Conservation (phyloP, 2,888 invertebrate species). For the Orthosia gracilis region DNA sequence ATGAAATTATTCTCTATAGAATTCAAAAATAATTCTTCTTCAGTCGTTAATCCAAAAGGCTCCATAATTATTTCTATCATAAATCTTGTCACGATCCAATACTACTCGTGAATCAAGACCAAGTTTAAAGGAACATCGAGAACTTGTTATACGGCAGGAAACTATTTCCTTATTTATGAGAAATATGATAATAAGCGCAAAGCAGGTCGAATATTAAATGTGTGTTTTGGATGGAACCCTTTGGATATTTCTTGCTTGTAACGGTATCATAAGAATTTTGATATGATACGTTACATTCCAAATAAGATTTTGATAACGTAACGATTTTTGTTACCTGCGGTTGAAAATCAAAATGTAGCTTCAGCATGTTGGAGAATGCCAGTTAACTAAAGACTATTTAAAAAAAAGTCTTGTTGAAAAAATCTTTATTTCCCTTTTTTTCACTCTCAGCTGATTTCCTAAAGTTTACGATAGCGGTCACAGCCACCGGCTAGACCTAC, state of each 20-base stretch:
- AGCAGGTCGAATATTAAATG: conserved; percentile 48
- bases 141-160: conserved; percentile 22
- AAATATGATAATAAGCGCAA: conserved; percentile 49
- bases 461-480: too few species aligned
- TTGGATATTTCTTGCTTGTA: conserved; percentile 1
- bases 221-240: conserved; percentile 35
- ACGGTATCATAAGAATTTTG: conserved; percentile 15
- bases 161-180: conserved; percentile 59
- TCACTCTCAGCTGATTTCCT: too few species aligned
- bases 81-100: conserved; percentile 17
- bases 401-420: too few species aligned
- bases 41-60: background rate
- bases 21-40: background rate
- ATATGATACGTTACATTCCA: background rate
- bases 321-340: too few species aligned
- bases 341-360: too few species aligned
- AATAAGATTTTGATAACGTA: too few species aligned
- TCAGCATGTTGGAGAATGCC: too few species aligned
- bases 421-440: too few species aligned
- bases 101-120: conserved; percentile 13
- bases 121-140: conserved; percentile 19
- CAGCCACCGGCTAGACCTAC: too few species aligned
- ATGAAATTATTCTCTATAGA: background rate
- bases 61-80: conserved; percentile 17
- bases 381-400: too few species aligned